Evolutionary conservation across 2,113 vertebrate species (phyloP).

Genomic region (Eulemur rufifrons): DNA sequence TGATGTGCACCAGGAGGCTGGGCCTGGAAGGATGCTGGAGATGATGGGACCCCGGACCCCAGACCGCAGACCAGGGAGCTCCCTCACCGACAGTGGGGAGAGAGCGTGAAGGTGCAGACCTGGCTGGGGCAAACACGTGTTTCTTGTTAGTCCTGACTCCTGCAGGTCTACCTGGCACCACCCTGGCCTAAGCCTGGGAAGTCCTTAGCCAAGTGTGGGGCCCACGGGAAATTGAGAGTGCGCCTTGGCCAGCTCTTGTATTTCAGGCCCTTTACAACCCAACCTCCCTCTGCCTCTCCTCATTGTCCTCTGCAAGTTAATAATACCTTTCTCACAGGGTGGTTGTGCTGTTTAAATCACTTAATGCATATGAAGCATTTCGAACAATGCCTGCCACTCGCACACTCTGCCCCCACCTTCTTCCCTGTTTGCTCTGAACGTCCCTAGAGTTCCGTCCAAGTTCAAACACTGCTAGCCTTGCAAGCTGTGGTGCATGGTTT

Average conservation of each 20-base stretch:
- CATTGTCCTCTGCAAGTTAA: not conserved
- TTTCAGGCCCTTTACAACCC: not conserved
- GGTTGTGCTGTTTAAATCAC: not conserved
- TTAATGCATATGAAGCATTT: not conserved
- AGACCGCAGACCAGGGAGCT: not conserved
- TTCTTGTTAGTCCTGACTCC: not conserved
- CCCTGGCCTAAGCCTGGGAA: not conserved
- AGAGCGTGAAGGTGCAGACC: not conserved
- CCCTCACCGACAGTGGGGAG: not conserved
- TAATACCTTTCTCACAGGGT: not conserved
- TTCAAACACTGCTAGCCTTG: not conserved
- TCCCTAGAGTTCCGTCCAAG: not conserved
- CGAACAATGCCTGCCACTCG: not conserved
- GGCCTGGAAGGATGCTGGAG: fast-evolving
- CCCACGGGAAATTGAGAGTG: not conserved
- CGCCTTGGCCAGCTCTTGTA: not conserved
- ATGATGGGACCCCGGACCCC: not conserved
- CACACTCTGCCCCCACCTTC: not conserved
- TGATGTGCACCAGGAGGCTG: not conserved
- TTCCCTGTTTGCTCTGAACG: not conserved
- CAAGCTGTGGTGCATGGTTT: not conserved
- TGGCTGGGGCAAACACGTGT: too few relatives aligned
- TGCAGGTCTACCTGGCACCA: not conserved
- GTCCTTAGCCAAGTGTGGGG: not conserved
- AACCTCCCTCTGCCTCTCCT: not conserved